Evolutionary conservation across 2,113 vertebrate genomes (phyloP).

Genomic region (Prolemur simus): DNA sequence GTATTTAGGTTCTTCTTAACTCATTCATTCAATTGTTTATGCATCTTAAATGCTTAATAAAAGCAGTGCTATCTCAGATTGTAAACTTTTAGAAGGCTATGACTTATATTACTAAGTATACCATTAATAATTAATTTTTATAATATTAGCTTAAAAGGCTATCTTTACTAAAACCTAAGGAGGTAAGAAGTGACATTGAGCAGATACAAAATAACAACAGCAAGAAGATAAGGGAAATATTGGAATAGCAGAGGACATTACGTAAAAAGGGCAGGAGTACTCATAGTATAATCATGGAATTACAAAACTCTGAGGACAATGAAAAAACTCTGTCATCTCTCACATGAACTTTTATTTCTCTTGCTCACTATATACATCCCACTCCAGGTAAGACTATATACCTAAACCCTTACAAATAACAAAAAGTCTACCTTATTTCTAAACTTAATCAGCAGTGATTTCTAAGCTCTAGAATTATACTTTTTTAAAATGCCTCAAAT

Average conservation of each 20-base stretch:
- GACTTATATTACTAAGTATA: background rate
- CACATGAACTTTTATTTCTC: background rate
- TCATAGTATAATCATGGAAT: background rate
- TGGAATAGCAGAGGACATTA: background rate
- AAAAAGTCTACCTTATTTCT: background rate
- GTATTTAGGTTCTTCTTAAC: constrained; percentile 2
- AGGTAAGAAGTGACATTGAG: background rate
- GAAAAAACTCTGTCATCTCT: background rate
- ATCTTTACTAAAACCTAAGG: constrained; percentile 30
- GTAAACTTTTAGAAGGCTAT: background rate
- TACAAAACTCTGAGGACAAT: constrained; percentile 7
- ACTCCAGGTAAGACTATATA: background rate
- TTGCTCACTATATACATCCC: background rate
- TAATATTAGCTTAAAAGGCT: background rate
- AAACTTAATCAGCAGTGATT: constrained; percentile 34
- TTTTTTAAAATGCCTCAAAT: background rate
- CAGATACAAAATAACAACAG: background rate
- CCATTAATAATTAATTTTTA: constrained; percentile 3
- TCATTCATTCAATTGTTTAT: background rate
- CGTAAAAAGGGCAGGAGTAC: background rate
- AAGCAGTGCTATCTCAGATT: background rate
- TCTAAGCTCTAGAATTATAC: constrained; percentile 13
- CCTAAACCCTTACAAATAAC: background rate
- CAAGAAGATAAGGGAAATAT: background rate
- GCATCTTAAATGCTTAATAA: background rate